Conservation (phyloP, 2,888 invertebrate genomes). For the Dasypogon diadema region DNA sequence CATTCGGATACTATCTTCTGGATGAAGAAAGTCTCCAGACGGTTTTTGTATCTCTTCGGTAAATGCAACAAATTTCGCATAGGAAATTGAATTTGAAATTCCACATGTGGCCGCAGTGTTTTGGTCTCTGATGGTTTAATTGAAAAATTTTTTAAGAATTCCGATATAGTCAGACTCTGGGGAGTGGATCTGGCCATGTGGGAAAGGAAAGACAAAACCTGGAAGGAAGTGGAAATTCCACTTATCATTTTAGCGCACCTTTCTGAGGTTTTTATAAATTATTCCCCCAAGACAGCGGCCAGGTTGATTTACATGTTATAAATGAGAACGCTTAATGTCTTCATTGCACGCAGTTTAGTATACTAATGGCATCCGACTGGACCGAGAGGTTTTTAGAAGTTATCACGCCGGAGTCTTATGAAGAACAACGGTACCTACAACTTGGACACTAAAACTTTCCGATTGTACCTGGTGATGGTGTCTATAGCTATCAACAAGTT, state of each 20-base stretch:
- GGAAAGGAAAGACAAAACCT: background rate
- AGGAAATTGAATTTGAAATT: background rate
- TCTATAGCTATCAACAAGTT: too few relatives aligned
- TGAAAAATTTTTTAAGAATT: background rate
- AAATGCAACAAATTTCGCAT: background rate
- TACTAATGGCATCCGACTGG: background rate
- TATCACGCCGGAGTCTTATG: too few relatives aligned
- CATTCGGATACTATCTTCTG: background rate
- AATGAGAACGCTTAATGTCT: background rate
- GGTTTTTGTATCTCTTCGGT: background rate
- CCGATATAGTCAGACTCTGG: background rate
- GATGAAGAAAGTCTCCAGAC: background rate
- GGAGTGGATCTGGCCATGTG: background rate
- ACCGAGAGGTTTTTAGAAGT: background rate
- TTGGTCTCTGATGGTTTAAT: background rate
- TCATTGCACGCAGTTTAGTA: background rate
- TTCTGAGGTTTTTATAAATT: background rate
- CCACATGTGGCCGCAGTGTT: background rate
- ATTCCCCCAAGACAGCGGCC: background rate
- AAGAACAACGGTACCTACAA: too few relatives aligned
- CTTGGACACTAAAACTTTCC: too few relatives aligned
- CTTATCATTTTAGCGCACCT: background rate
- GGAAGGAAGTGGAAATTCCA: background rate
- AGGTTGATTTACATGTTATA: background rate
- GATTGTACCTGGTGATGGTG: too few relatives aligned